Percentiles rank a stretch among this genome's conserved stretches.
Conservation (phyloP, 2,113 vertebrate species). For the Phyllopteryx taeniolatus region DNA sequence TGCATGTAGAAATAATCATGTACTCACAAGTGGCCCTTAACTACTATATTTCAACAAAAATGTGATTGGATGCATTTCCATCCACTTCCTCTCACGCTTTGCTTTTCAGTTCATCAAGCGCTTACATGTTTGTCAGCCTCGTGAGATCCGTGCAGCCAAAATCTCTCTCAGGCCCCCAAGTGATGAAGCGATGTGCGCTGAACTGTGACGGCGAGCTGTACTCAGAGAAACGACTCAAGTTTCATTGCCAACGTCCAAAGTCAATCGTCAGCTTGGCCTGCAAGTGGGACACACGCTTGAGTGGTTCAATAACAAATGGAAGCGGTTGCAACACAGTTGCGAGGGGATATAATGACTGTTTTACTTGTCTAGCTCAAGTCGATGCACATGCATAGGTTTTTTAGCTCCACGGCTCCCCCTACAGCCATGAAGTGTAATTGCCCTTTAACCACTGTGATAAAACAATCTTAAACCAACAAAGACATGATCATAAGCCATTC, state of each 20-base stretch:
- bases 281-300: not conserved
- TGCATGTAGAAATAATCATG: not conserved
- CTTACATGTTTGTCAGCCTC: slow-evolving; percentile 22
- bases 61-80: not conserved
- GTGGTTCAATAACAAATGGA: not conserved
- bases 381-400: not conserved
- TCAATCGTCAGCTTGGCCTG: not conserved
- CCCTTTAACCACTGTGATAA: not conserved
- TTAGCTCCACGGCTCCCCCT: not conserved
- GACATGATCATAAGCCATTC: not conserved
- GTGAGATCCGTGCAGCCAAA: slow-evolving; percentile 10
- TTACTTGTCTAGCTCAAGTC: not conserved
- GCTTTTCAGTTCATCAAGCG: slow-evolving; percentile 18
- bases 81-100: slow-evolving; percentile 2
- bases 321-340: not conserved
- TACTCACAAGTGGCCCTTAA: not conserved
- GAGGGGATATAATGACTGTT: not conserved
- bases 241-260: slow-evolving; percentile 9
- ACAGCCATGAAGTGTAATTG: not conserved
- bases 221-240: not conserved
- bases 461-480: not conserved
- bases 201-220: slow-evolving; percentile 20
- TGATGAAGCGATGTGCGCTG: slow-evolving; percentile 36
- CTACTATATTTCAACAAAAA: not conserved
- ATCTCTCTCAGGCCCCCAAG: slow-evolving; percentile 16